These are phyloP conservation scores for Smutsia temminckii DNA, from an alignment of 2,797 vertebrate species.

Conservation along the genomic window DNA sequence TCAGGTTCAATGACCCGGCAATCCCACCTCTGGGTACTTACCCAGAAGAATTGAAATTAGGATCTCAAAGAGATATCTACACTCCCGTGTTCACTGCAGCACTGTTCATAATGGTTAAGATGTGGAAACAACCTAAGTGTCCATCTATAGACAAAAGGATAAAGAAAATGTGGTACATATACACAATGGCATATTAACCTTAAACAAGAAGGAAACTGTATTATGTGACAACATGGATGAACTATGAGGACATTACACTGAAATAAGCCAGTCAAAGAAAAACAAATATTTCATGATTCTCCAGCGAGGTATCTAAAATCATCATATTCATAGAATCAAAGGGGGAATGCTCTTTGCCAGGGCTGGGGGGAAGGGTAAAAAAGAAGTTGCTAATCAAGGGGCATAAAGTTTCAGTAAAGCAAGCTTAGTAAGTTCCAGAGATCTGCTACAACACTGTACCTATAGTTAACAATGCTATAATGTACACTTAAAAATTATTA, in stretches of 20 bases:
- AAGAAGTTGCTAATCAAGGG: background rate
- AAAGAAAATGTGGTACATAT: background rate
- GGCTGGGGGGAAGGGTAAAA: background rate
- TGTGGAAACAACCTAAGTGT: background rate
- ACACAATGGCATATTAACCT: background rate
- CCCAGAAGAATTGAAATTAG: background rate
- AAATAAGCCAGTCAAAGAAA: background rate
- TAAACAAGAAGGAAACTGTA: background rate
- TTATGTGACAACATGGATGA: background rate
- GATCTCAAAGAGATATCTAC: background rate
- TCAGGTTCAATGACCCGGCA: background rate
- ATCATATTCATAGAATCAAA: background rate
- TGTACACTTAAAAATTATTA: background rate
- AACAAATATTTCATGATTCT: background rate
- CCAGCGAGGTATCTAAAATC: background rate
- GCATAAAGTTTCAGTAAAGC: background rate
- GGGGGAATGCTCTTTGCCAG: background rate
- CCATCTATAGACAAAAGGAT: background rate
- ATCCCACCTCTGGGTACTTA: background rate
- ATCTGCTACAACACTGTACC: background rate
- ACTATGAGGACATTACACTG: background rate
- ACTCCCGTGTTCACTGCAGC: background rate
- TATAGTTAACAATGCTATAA: background rate
- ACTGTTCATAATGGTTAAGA: background rate
- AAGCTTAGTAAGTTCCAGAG: background rate